These are phyloP conservation scores for Syrista parreyssii DNA, from an alignment of 2,888 invertebrate genomes.

Conservation along the genomic window DNA sequence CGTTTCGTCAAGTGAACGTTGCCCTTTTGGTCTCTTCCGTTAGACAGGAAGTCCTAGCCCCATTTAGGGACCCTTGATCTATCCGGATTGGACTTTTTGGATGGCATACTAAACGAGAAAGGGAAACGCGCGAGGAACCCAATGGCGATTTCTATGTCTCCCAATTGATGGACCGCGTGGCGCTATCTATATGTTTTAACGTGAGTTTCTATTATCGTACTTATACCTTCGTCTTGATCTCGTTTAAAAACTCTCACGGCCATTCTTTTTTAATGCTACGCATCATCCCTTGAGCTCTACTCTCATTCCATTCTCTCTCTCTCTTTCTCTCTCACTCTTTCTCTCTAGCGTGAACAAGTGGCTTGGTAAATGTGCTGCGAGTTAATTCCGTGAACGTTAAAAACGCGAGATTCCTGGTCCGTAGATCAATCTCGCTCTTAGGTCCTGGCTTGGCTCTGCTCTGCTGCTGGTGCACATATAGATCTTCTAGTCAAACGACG, in stretches of 20 bases:
- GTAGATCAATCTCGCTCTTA: background rate
- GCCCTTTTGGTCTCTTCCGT: background rate
- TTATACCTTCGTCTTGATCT: background rate
- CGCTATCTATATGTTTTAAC: background rate
- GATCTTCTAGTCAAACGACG: background rate
- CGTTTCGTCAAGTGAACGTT: background rate
- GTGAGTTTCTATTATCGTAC: background rate
- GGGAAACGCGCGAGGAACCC: background rate
- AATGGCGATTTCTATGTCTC: background rate
- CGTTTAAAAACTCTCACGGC: background rate
- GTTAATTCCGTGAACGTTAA: background rate
- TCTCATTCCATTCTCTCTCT: background rate
- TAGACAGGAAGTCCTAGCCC: background rate
- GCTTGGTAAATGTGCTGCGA: background rate
- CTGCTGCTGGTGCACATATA: background rate
- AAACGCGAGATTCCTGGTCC: background rate
- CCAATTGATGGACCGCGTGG: background rate
- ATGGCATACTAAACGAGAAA: background rate
- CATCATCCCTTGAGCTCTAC: background rate
- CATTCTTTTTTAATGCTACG: background rate
- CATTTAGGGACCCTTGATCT: background rate
- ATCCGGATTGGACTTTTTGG: background rate
- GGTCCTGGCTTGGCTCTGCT: background rate
- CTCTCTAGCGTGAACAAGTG: background rate
- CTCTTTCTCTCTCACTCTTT: background rate